Evolutionary conservation across 2,888 invertebrate genomes (phyloP).

Genomic region (Lepas anatifera): DNA sequence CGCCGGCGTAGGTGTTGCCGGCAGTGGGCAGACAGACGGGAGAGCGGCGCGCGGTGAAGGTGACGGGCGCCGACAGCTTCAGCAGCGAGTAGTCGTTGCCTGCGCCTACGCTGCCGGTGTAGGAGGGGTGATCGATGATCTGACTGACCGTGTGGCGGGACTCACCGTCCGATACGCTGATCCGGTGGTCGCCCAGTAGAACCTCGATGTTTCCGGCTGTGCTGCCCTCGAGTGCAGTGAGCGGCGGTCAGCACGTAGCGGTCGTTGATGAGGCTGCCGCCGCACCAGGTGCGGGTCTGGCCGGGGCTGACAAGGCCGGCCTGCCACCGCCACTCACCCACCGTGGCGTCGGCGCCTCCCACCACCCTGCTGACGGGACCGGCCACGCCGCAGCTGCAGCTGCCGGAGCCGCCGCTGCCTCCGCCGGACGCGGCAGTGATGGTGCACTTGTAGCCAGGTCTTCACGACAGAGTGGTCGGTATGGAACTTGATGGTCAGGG

Average conservation of each 20-base stretch:
- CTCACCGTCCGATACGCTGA: background rate
- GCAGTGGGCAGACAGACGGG: constrained; percentile 16
- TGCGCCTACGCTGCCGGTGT: background rate
- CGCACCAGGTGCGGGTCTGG: background rate
- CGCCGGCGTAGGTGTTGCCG: background rate
- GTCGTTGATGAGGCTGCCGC: constrained; percentile 8
- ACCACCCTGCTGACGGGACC: background rate
- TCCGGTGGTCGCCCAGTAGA: constrained; percentile 7
- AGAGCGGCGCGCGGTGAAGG: background rate
- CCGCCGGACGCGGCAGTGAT: background rate
- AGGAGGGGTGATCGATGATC: background rate
- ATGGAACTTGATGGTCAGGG: background rate
- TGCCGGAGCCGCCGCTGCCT: background rate
- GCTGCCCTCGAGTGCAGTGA: background rate
- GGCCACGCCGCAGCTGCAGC: background rate
- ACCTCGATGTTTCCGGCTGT: background rate
- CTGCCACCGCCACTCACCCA: constrained; percentile 1
- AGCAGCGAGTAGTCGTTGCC: constrained; percentile 15
- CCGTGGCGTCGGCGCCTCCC: background rate
- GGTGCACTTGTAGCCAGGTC: background rate
- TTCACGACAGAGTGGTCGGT: background rate
- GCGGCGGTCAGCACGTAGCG: constrained; percentile 9
- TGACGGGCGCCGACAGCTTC: constrained; percentile 6
- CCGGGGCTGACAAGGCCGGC: background rate
- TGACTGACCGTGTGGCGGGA: background rate